Percentiles rank a stretch among this genome's conserved stretches.
Conservation (phyloP, 1,140 invertebrate genomes). For the Lerema accius region DNA sequence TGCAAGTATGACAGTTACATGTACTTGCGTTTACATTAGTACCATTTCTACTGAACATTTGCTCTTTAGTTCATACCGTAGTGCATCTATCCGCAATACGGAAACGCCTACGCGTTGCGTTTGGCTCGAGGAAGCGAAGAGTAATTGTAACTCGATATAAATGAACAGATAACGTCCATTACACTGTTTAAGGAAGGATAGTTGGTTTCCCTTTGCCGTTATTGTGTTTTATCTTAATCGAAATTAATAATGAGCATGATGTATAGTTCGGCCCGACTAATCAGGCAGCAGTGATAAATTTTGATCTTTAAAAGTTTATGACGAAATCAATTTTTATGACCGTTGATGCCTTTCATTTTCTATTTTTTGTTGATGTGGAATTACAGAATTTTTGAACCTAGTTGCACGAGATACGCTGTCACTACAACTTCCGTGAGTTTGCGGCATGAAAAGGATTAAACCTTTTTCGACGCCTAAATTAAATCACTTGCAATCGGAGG, state of each 20-base stretch:
- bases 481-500: too few relatives aligned
- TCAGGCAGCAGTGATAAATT: constrained; percentile 10
- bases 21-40: neutral
- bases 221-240: constrained; percentile 43
- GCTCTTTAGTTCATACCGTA: neutral
- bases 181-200: constrained; percentile 70
- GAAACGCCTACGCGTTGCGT: constrained; percentile 61
- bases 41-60: neutral
- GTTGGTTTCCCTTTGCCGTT: constrained; percentile 44
- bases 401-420: too few relatives aligned
- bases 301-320: constrained; percentile 4
- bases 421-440: too few relatives aligned
- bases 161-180: constrained; percentile 72
- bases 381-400: too few relatives aligned
- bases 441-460: too few relatives aligned
- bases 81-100: constrained; percentile 49
- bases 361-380: too few relatives aligned
- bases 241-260: constrained; percentile 38
- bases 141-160: constrained; percentile 74
- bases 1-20: neutral
- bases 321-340: neutral
- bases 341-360: neutral
- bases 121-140: constrained; percentile 65
- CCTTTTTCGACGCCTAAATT: neutral
- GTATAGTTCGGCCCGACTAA: constrained; percentile 28